phyloP scores from a whole-genome alignment of 2,888 invertebrate genomes.

The Lobophora halterata region DNA sequence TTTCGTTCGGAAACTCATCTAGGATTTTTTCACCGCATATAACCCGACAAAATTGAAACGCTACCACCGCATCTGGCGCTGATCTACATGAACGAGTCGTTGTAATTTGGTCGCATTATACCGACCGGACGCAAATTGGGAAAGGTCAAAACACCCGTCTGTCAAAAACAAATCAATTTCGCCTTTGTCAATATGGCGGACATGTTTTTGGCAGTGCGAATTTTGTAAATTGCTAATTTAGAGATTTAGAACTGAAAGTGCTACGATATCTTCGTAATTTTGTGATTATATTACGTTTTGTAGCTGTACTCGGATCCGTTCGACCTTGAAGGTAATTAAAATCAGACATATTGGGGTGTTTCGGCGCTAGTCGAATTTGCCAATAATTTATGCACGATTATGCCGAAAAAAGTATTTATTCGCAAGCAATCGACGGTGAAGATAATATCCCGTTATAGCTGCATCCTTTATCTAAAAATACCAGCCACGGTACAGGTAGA shows the following conservation, averaged over 20 bases:
- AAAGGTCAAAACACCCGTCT: constrained; percentile 75
- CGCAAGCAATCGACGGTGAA: constrained; percentile 4
- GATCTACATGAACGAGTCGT: constrained; percentile 37
- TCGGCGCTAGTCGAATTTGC: constrained; percentile 12
- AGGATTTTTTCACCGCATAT: constrained; percentile 35
- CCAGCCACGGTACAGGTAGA: too few relatives aligned
- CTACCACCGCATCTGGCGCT: constrained; percentile 34
- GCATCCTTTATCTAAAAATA: neutral
- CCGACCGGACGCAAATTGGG: constrained; percentile 69
- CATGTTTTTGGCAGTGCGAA: constrained; percentile 50
- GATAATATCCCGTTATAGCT: neutral
- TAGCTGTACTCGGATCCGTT: constrained; percentile 22
- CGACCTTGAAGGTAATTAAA: constrained; percentile 37
- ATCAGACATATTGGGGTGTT: constrained; percentile 23
- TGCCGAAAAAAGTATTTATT: constrained; percentile 30
- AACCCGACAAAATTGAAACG: constrained; percentile 50
- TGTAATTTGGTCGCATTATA: constrained; percentile 54
- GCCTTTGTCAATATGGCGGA: constrained; percentile 68
- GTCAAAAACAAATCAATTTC: constrained; percentile 77
- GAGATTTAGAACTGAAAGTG: constrained; percentile 18
- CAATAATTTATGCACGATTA: constrained; percentile 39
- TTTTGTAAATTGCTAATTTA: constrained; percentile 45
- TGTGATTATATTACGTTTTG: constrained; percentile 24
- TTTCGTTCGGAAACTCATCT: constrained; percentile 30
- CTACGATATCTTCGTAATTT: constrained; percentile 21